phyloP scores from a whole-genome alignment of 2,113 vertebrate genomes.

The Paedocypris sp. region DNA sequence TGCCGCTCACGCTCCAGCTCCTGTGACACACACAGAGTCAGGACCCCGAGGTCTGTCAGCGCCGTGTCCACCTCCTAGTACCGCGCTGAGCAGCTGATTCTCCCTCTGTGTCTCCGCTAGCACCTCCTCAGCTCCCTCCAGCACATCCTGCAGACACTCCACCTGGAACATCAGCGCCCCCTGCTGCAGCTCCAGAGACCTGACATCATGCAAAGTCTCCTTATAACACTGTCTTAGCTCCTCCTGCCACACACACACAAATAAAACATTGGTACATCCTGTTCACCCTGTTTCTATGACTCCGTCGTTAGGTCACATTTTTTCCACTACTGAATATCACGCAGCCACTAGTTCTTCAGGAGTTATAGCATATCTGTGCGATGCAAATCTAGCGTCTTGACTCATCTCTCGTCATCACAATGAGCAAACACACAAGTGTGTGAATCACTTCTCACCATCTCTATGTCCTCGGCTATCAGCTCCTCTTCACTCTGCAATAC shows the following conservation, averaged over 20 bases:
- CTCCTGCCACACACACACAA: constrained; percentile 39
- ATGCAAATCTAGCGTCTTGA: too few species aligned
- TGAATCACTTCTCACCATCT: constrained; percentile 47
- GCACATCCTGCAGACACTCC: constrained; percentile 61
- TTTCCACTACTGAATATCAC: too few species aligned
- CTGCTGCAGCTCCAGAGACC: constrained; percentile 57
- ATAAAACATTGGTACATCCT: too few species aligned
- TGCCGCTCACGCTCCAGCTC: constrained; percentile 51
- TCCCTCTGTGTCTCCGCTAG: constrained; percentile 61
- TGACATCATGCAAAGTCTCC: constrained; percentile 56
- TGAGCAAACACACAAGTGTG: too few species aligned
- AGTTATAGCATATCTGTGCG: too few species aligned
- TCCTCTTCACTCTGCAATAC: constrained; percentile 51
- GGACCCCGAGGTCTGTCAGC: not conserved
- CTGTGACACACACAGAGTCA: constrained; percentile 39
- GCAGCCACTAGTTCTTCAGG: too few species aligned
- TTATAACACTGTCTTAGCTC: constrained; percentile 61
- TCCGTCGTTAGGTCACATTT: too few species aligned
- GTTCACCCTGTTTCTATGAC: too few species aligned
- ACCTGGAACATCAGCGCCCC: constrained; percentile 63
- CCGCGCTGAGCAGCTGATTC: constrained; percentile 42
- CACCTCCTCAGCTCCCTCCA: constrained; percentile 62
- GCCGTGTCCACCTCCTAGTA: constrained; percentile 21
- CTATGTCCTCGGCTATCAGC: constrained; percentile 48
- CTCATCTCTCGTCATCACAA: too few species aligned